phyloP scores from a whole-genome alignment of 2,888 invertebrate genomes.

The Tenthredo scrophulariae region DNA sequence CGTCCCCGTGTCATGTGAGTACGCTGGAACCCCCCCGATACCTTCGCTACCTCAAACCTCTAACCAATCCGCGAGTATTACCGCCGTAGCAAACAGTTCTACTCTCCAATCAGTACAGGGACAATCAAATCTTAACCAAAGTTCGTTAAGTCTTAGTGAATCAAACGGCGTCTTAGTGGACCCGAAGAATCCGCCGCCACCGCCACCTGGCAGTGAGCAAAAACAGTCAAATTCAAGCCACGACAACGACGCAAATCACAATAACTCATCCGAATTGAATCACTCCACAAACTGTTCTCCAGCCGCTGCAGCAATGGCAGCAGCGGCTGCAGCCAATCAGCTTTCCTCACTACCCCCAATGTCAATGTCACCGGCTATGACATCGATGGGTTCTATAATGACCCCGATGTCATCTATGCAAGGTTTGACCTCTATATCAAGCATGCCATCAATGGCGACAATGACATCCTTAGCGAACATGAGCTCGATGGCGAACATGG shows the following conservation, averaged over 20 bases:
- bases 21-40: slow-evolving; percentile 86
- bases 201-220: slow-evolving; percentile 69
- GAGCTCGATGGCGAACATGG: slow-evolving; percentile 54
- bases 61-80: slow-evolving; percentile 74
- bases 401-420: slow-evolving; percentile 71
- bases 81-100: slow-evolving; percentile 60
- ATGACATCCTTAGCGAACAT: slow-evolving; percentile 64
- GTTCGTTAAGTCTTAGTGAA: slow-evolving; percentile 25
- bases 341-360: slow-evolving; percentile 61
- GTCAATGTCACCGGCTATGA: slow-evolving; percentile 67
- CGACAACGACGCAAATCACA: slow-evolving; percentile 69
- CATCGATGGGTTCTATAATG: slow-evolving; percentile 62
- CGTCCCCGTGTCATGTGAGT: slow-evolving; percentile 99
- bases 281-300: slow-evolving; percentile 63
- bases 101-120: slow-evolving; percentile 66
- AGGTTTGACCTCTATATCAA: slow-evolving; percentile 67
- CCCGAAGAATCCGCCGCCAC: slow-evolving; percentile 75
- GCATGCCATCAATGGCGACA: slow-evolving; percentile 49
- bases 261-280: slow-evolving; percentile 77
- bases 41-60: slow-evolving; percentile 77
- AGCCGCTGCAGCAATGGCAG: slow-evolving; percentile 61
- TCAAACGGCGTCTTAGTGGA: slow-evolving; percentile 75
- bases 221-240: slow-evolving; percentile 69
- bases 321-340: slow-evolving; percentile 53
- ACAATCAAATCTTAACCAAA: not conserved